Base-by-base conservation (phyloP, 2,888 invertebrate species). In the Miltochrista miniata region DNA sequence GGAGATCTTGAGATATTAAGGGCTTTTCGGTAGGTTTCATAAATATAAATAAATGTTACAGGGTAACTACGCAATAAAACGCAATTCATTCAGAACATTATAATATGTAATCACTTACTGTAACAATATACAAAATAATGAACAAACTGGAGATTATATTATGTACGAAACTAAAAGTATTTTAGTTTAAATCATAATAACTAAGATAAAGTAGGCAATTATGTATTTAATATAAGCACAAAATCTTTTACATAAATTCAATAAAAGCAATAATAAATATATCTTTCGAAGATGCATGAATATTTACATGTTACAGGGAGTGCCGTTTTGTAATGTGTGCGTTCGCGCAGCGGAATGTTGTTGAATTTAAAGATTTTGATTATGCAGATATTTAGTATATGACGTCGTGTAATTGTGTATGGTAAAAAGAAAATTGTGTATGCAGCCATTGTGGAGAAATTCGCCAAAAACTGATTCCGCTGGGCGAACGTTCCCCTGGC, bases 31-130 rank as follows among this genome's bases (percentile, higher is more conserved):
- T n/a, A n/a, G n/a, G n/a, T n/a, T n/a, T n/a, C n/a, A n/a, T n/a
- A n/a, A n/a, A n/a, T n/a, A n/a, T n/a, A n/a, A n/a, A n/a, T n/a
- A n/a, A n/a, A n/a, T n/a, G n/a, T n/a, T n/a, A 24, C 18, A 24
- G 18, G 18, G 5, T 5, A 24, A n/a, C n/a, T n/a, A n/a, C n/a
- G 18, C 18, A 67, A 64, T 56, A 65, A 54, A 58, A 56, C 51
- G 44, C 48, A 51, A 39, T 54, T 54, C 54, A 43, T 61, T 55
- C 46, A 51, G 64, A 66, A 68, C 65, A 57, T 61, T 61, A 54
- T 68, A 68, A 56, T 64, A 64, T 59, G 61, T 68, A 68, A 68
- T 68, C 51, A 54, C 63, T 68, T 66, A 68, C 54, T 53, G 56
- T 61, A 65, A 69, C 54, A 65, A 66, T 69, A 69, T 66, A 69